phyloP scores from a whole-genome alignment of 2,888 invertebrate species.

The Capitulum mitella region DNA sequence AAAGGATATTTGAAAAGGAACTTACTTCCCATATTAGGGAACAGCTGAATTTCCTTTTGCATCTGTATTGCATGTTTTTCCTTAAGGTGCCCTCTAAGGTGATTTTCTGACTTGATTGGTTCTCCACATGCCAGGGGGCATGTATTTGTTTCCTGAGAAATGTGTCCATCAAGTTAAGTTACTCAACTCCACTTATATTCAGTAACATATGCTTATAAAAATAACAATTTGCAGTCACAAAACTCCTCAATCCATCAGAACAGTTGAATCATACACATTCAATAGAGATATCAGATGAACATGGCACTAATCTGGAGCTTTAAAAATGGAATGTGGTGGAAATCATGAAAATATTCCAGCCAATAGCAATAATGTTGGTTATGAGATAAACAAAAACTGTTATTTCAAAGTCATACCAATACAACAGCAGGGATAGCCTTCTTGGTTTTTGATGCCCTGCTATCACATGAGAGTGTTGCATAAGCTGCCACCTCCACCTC shows the following conservation, averaged over 20 bases:
- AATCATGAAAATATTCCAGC: not conserved
- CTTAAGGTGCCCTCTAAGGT: not conserved
- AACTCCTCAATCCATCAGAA: not conserved
- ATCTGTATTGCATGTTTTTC: not conserved
- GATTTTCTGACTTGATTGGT: not conserved
- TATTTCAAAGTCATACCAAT: not conserved
- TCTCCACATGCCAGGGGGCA: not conserved
- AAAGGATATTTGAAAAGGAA: not conserved
- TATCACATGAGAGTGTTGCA: not conserved
- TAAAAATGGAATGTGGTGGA: not conserved
- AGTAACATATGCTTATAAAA: not conserved
- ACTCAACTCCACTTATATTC: not conserved
- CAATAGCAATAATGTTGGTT: no score
- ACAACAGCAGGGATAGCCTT: not conserved
- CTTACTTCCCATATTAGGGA: slow-evolving; percentile 8
- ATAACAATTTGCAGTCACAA: not conserved
- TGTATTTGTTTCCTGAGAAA: not conserved
- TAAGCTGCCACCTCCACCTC: slow-evolving; percentile 9
- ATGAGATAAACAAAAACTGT: not conserved
- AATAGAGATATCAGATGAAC: no score
- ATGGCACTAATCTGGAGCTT: not conserved
- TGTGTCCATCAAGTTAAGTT: not conserved
- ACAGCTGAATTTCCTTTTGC: not conserved
- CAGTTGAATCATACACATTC: no score
- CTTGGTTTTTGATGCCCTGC: not conserved